phyloP scores from a whole-genome alignment of 1,140 invertebrate genomes.

The Hirudo medicinalis region DNA sequence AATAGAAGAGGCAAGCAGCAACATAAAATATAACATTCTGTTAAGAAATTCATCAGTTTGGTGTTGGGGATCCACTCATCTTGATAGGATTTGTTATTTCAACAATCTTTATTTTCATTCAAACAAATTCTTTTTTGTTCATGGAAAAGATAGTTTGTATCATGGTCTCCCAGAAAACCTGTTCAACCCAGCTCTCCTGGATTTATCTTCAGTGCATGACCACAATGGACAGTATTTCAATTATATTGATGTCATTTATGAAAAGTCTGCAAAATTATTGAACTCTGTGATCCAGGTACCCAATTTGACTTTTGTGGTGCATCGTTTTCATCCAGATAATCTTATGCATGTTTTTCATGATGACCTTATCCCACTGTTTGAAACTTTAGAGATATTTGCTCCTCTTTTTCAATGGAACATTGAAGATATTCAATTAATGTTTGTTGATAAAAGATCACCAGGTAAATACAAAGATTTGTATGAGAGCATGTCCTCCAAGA shows the following conservation, averaged over 20 bases:
- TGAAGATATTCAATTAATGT: slow-evolving; percentile 28
- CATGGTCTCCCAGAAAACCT: slow-evolving; percentile 27
- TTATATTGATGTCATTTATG: slow-evolving; percentile 31
- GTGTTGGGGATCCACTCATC: slow-evolving; percentile 29
- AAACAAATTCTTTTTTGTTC: slow-evolving; percentile 35
- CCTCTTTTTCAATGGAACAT: slow-evolving; percentile 24
- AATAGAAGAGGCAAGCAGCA: not conserved
- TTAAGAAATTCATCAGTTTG: slow-evolving; percentile 29
- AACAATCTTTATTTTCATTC: slow-evolving; percentile 37
- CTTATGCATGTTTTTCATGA: slow-evolving; percentile 50
- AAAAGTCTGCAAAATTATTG: slow-evolving; percentile 12
- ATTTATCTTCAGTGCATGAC: slow-evolving; percentile 37
- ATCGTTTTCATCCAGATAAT: slow-evolving; percentile 47
- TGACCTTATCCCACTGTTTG: slow-evolving; percentile 45
- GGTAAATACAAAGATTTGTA: slow-evolving; percentile 31
- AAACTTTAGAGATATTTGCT: slow-evolving; percentile 27
- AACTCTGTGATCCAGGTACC: slow-evolving; percentile 22
- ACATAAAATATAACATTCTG: slow-evolving; percentile 10
- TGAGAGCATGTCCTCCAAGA: slow-evolving; percentile 25
- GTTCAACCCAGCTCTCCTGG: slow-evolving; percentile 28
- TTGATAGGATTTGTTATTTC: slow-evolving; percentile 35
- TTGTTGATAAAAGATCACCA: slow-evolving; percentile 28
- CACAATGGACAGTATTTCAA: slow-evolving; percentile 36
- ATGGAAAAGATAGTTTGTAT: slow-evolving; percentile 26
- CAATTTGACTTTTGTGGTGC: slow-evolving; percentile 29